Base-by-base conservation (phyloP, 1,140 invertebrate species). In the Habropoda laboriosa region DNA sequence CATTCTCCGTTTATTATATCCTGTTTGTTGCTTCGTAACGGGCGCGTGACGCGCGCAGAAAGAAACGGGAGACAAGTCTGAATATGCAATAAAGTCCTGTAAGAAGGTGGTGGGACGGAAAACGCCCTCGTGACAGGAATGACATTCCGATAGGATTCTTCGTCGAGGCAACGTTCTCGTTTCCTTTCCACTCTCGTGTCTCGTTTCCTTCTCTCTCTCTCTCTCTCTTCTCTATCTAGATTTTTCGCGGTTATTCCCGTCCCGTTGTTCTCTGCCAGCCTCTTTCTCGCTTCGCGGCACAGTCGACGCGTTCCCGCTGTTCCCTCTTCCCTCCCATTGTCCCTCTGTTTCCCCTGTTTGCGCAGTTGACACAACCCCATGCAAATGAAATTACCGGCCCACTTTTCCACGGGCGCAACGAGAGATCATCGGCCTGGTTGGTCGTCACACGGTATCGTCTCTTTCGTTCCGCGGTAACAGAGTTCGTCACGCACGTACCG, bases 321-420 rank as follows among this genome's bases (percentile, higher is more conserved):
- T 27, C 66, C 66, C 51, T 13, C 24, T 16, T 55, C 53, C 16
- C 10, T 32, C 51, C 77, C 49, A n/a, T n/a, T n/a, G 18, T 40
- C 42, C 57, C 24, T 40, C 57, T 40, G 51, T 51, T 30, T 61
- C 45, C 35, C 10, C 61, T n/a, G n/a, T 40, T 55, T 61, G 61
- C 60, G 60, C 61, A 73, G 61, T 45, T 49, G 79, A 64, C 66
- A 58, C 45, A 63, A 42, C 51, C 47, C 66, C 79, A 68, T 82
- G 67, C 70, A 85, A 87, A 87, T 87, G 73, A 80, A 82, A 87
- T 87, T 85, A 87, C 82, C 76, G 74, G 38, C 66, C 57, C 80
- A 61, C 75, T 86, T 80, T 80, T 82, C 40, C 53, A 57, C 21
- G 55, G 38, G 35, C 35, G 38, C 57, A 32, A n/a, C 49, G 13